Evolutionary conservation across 2,113 vertebrate species (phyloP).

Genomic region (Osmerus eperlanus): DNA sequence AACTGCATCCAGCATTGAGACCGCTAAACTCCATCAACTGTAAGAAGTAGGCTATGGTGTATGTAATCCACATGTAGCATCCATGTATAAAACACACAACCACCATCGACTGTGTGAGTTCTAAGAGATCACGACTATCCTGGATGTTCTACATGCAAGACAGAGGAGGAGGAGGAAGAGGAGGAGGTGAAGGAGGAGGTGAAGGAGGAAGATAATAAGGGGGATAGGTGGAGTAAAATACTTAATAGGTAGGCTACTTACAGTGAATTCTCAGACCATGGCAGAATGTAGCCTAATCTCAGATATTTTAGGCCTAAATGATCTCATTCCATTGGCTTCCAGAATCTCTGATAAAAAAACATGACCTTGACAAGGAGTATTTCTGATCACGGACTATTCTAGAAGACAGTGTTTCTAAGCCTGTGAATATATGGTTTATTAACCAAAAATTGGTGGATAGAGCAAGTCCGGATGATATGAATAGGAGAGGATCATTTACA

Average conservation of each 20-base stretch:
- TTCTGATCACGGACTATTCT: not conserved
- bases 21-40: not conserved
- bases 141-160: not conserved
- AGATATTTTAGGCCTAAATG: not conserved
- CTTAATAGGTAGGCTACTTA: conserved; percentile 26
- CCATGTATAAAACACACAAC: no score
- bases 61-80: no score
- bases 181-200: not conserved
- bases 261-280: conserved; percentile 3
- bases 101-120: not conserved
- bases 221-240: not conserved
- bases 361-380: not conserved
- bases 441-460: no score
- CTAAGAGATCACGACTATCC: not conserved
- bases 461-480: no score
- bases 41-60: no score
- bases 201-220: not conserved
- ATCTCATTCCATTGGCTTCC: conserved; percentile 19
- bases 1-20: not conserved
- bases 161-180: not conserved
- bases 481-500: no score
- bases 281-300: not conserved
- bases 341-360: conserved; percentile 24
- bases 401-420: not conserved
- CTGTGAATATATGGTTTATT: not conserved